A percentile compares a stretch with the other conserved stretches of the same genome.
These are phyloP conservation scores for Phalangium opilio DNA, from an alignment of 2,888 invertebrate genomes.

Conservation along the genomic window DNA sequence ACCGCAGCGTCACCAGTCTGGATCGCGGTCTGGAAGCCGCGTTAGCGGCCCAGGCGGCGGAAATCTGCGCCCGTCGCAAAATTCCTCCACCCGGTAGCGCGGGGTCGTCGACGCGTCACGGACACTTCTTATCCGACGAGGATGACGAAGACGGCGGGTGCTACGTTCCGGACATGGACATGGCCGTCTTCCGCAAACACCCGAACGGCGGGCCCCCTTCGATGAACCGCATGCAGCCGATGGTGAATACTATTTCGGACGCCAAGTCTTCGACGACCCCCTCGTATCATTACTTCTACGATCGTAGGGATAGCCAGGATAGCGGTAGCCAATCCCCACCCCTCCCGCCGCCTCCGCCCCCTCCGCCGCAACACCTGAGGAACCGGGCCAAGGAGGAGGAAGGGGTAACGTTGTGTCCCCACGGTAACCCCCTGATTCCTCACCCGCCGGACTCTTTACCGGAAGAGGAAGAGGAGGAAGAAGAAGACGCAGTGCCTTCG, in stretches of 20 bases:
- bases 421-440: conserved; percentile 1
- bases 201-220: conserved; percentile 10
- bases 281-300: conserved; percentile 15
- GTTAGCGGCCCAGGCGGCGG: conserved; percentile 16
- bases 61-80: conserved; percentile 13
- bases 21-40: conserved; percentile 17
- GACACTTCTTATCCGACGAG: conserved; percentile 20
- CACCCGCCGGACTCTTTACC: neutral
- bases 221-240: neutral
- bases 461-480: conserved; percentile 6
- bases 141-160: conserved; percentile 15
- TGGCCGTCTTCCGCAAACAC: conserved; percentile 12
- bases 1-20: conserved; percentile 9
- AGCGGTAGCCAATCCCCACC: conserved; percentile 15
- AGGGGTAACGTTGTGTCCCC: conserved; percentile 1
- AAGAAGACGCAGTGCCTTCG: conserved; percentile 8
- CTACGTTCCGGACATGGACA: conserved; percentile 18
- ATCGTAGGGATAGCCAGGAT: conserved; percentile 10
- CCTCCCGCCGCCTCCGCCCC: conserved; percentile 21
- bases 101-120: conserved; percentile 15
- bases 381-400: conserved; percentile 4
- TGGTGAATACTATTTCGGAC: too few relatives aligned
- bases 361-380: conserved; percentile 17
- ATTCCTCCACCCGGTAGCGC: conserved; percentile 8
- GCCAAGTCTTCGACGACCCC: conserved; percentile 1